Evolutionary conservation across 2,113 vertebrate genomes (phyloP), one percentile per base, ranked within the genome.

Genomic region (Hystrix brachyura): DNA sequence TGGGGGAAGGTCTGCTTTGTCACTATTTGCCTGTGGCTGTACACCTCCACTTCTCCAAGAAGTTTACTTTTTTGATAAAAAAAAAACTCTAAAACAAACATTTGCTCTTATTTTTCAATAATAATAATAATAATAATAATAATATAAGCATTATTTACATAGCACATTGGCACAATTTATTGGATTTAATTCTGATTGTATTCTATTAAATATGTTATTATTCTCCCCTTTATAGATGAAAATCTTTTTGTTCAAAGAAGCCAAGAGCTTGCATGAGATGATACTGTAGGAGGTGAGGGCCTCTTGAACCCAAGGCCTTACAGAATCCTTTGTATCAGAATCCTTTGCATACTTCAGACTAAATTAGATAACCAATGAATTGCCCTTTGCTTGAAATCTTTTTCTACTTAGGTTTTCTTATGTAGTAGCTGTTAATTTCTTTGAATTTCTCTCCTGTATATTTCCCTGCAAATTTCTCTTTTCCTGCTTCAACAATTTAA

Each of bases 121-220:
- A 88, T 65, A 91, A 27, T 17, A 74, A 74, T 9, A 79, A 32
- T 13, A 74, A 6, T 71, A 48, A 12, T 76, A 48, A 51, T 80
- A 53, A 46, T 71, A 65, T 12, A 76, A 60, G 9, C 48, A 62
- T 65, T 3, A 83, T 74, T 85, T 81, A 59, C 8, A 27, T 83
- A 83, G 17, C 27, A 86, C 8, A 57, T 90, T 78, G 83, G 23
- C 53, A 82, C 19, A 67, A 27, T 81, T 71, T 84, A 71, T 46
- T 95, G 4, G 17, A 64, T 94, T 92, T 93, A 93, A 59, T 85
- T 27, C 60, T 64, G 29, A 67, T 71, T 86, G 64, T 92, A 86
- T 71, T 84, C 27, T 94, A 48, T 60, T 81, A 67, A 87, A 69
- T 71, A 48, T 74, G 13, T 46, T 46, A 29, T 65, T 51, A 82